A percentile compares a stretch with the other conserved stretches of the same genome.
Evolutionary conservation across 1,140 invertebrate species (phyloP).

Genomic region (Dinoponera quadriceps): DNA sequence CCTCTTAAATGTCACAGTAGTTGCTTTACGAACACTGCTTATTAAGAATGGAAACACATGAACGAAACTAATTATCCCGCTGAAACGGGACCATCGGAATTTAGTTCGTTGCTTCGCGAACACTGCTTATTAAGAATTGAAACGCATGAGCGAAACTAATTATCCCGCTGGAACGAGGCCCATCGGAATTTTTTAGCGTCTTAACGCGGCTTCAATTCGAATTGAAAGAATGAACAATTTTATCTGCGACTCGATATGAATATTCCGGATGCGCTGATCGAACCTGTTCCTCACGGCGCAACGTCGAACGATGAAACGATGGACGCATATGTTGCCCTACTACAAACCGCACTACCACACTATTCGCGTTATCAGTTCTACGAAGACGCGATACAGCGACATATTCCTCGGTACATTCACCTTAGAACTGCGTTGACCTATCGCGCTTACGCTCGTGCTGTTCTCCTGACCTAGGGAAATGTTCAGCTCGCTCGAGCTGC

Average conservation of each 20-base stretch:
- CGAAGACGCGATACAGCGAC: constrained; percentile 63
- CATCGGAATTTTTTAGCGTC: background rate
- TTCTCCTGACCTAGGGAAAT: constrained; percentile 78
- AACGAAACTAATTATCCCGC: background rate
- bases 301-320: constrained; percentile 40
- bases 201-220: background rate
- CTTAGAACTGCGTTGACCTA: constrained; percentile 62
- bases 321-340: constrained; percentile 69
- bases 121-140: background rate
- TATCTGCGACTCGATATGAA: background rate
- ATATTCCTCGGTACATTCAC: constrained; percentile 63
- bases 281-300: background rate
- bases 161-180: background rate
- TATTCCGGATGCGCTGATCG: background rate
- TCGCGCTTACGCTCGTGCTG: constrained; percentile 68
- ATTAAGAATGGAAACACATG: background rate
- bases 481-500: constrained; percentile 76
- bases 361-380: constrained; percentile 63
- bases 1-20: background rate
- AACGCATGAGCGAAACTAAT: background rate
- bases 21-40: background rate
- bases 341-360: constrained; percentile 66
- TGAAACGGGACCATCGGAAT: background rate
- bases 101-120: background rate
- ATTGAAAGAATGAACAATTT: too few species aligned